A percentile compares a stretch with the other conserved stretches of the same genome.
phyloP scores from a whole-genome alignment of 2,113 vertebrate genomes.

The Eublepharis macularius region DNA sequence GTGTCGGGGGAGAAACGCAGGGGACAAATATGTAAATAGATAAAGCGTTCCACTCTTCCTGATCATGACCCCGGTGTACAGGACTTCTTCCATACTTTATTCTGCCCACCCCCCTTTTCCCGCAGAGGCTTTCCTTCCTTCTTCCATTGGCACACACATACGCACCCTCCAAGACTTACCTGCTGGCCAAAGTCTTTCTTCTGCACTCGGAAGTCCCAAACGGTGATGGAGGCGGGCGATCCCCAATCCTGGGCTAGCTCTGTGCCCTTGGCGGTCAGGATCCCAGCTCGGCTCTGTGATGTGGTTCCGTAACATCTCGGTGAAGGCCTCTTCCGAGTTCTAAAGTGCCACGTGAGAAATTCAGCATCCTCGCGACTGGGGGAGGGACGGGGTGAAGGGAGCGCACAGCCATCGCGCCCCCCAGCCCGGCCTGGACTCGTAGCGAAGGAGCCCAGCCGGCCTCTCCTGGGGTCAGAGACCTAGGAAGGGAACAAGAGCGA shows the following conservation, averaged over 20 bases:
- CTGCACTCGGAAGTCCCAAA: neutral
- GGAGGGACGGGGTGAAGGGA: slow-evolving; percentile 27
- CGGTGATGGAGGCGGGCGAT: neutral
- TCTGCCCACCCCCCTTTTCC: too few species aligned
- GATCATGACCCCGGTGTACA: too few species aligned
- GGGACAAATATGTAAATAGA: too few species aligned
- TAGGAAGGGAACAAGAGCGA: slow-evolving; percentile 29
- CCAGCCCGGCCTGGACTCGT: neutral
- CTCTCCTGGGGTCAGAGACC: slow-evolving; percentile 44
- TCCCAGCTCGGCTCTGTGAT: neutral
- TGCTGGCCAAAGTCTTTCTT: neutral
- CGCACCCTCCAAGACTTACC: too few species aligned
- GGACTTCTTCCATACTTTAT: too few species aligned
- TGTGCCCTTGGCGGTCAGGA: too few species aligned
- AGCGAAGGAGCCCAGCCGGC: neutral
- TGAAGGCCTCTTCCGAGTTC: neutral
- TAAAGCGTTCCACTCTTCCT: too few species aligned
- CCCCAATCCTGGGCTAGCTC: neutral
- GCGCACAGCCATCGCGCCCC: neutral
- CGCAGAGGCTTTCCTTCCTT: too few species aligned
- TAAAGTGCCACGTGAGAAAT: slow-evolving; percentile 10
- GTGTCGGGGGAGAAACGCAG: too few species aligned
- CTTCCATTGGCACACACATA: too few species aligned
- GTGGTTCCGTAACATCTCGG: neutral
- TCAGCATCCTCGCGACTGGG: slow-evolving; percentile 1